Evolutionary conservation across 30 jellyfish, hydroid and myxozoan genomes (phyloP).

Genomic region (Nemopilema nomurai): DNA sequence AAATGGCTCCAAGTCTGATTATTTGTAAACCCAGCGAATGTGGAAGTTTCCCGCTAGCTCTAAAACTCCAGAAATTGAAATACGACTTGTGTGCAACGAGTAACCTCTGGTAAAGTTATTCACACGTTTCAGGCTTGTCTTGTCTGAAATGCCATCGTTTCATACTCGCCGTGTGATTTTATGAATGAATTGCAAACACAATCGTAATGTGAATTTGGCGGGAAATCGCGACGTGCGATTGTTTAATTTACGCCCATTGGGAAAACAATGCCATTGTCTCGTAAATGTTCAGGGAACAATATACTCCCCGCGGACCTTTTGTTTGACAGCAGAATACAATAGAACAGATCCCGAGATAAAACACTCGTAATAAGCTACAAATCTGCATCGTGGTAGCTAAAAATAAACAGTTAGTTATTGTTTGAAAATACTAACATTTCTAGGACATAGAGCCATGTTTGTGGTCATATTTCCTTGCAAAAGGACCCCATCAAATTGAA

Average conservation of each 20-base stretch:
- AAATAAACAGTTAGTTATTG: no score
- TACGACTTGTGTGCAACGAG: no score
- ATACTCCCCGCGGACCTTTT: neutral
- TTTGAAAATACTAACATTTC: no score
- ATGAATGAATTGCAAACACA: slow-evolving; percentile 3
- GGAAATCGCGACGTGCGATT: neutral
- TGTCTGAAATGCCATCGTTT: neutral
- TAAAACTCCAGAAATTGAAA: neutral
- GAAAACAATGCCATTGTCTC: neutral
- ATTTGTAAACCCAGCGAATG: neutral
- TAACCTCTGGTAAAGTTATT: neutral
- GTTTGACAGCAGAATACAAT: neutral
- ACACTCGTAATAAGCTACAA: neutral
- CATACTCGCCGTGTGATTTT: neutral
- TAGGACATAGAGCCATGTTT: no score
- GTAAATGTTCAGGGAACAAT: neutral
- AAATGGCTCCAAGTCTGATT: no score
- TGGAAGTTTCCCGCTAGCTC: neutral
- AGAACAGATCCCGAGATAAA: neutral
- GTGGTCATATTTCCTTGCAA: no score
- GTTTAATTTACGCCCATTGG: neutral
- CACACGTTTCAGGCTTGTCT: neutral
- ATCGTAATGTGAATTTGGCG: slow-evolving; percentile 8
- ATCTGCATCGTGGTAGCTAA: neutral
- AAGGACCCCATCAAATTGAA: no score